phyloP scores from a whole-genome alignment of 1,140 invertebrate genomes.

The Diprion similis region DNA sequence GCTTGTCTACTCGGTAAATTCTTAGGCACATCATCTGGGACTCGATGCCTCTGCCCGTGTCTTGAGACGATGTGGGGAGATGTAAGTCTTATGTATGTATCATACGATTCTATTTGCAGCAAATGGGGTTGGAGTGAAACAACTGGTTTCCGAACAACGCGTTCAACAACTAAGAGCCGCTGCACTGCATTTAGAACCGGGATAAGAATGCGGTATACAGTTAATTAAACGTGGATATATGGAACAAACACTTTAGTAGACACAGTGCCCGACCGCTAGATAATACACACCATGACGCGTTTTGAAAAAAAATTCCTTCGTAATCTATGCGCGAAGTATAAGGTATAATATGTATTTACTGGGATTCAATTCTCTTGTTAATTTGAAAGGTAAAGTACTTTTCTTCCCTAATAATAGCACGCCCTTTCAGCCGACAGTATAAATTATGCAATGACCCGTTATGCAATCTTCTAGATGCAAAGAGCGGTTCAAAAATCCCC shows the following conservation, averaged over 20 bases:
- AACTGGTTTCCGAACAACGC: not conserved
- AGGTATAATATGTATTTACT: too few relatives aligned
- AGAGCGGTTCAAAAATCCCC: not conserved
- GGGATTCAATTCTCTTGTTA: too few relatives aligned
- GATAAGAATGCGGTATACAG: not conserved
- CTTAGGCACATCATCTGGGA: not conserved
- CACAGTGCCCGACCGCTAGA: too few relatives aligned
- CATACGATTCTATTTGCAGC: slow-evolving; percentile 1
- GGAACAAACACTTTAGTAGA: too few relatives aligned
- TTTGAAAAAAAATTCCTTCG: too few relatives aligned
- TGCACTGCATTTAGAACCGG: not conserved
- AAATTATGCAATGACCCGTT: not conserved
- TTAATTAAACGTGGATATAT: not conserved
- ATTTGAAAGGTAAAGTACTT: not conserved
- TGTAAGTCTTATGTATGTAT: not conserved
- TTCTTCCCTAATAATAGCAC: not conserved
- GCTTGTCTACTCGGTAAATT: not conserved
- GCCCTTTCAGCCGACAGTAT: not conserved
- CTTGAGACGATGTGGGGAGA: not conserved
- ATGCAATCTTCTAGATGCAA: not conserved
- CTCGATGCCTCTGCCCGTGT: not conserved
- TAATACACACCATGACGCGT: too few relatives aligned
- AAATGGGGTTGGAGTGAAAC: slow-evolving; percentile 2
- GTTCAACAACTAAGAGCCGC: not conserved
- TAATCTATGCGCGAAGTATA: too few relatives aligned